Percentiles rank a stretch among this genome's conserved stretches.
phyloP scores from a whole-genome alignment of 2,888 invertebrate species.

The Drosophila dives region DNA sequence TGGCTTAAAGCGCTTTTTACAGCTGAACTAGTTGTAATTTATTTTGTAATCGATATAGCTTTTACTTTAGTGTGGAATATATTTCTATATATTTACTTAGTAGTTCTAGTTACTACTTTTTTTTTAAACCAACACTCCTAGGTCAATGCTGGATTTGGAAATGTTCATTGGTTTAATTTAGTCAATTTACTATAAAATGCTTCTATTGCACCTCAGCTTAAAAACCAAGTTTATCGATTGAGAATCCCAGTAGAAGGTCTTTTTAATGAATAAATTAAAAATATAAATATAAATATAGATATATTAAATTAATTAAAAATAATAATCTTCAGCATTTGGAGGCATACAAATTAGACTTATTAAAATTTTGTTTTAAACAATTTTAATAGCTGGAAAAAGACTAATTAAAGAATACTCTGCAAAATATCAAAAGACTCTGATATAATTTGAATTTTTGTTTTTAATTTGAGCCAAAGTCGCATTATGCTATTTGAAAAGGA shows the following conservation, averaged over 20 bases:
- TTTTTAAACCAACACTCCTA: background rate
- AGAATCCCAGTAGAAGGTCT: background rate
- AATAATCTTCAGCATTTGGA: too few relatives aligned
- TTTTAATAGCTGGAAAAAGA: too few relatives aligned
- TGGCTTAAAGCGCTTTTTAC: background rate
- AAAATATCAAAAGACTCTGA: too few relatives aligned
- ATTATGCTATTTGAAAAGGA: background rate
- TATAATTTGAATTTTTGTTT: too few relatives aligned
- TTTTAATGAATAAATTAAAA: background rate
- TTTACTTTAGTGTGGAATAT: background rate
- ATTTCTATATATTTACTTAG: background rate
- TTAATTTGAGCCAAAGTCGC: too few relatives aligned
- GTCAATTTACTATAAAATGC: background rate
- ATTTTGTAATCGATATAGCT: background rate
- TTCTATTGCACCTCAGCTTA: too few relatives aligned
- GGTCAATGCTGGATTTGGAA: too few relatives aligned
- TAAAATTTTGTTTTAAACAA: too few relatives aligned
- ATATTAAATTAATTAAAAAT: too few relatives aligned
- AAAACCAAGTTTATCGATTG: background rate
- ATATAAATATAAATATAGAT: too few relatives aligned
- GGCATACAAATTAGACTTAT: too few relatives aligned
- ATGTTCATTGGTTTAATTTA: background rate
- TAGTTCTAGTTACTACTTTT: background rate
- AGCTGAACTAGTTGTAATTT: background rate
- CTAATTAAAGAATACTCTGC: too few relatives aligned